Evolutionary conservation across 1,140 invertebrate species (phyloP).

Genomic region (Drosophila nannoptera): DNA sequence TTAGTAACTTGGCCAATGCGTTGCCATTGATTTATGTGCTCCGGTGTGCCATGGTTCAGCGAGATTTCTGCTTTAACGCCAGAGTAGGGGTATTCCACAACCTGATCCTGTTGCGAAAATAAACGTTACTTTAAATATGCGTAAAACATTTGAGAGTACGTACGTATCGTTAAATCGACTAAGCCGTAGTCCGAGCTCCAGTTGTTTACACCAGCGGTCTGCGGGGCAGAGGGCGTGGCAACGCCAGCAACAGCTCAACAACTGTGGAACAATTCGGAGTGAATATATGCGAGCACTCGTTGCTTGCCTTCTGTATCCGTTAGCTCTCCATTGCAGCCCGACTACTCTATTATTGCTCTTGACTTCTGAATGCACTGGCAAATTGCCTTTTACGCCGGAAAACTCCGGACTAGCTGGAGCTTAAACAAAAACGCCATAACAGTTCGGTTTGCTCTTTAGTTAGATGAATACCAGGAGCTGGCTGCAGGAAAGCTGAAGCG

Average conservation of each 20-base stretch:
- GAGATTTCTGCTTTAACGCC: not conserved
- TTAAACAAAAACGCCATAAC: too few relatives aligned
- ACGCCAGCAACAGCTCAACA: not conserved
- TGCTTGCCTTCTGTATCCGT: conserved; percentile 18
- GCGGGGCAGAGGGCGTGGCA: not conserved
- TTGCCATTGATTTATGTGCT: conserved; percentile 46
- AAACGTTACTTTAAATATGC: conserved; percentile 38
- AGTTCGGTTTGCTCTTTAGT: too few relatives aligned
- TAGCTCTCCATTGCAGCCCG: conserved; percentile 11
- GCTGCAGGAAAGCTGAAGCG: too few relatives aligned
- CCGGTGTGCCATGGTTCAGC: conserved; percentile 11
- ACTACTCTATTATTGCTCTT: conserved; percentile 43
- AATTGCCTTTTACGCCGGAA: conserved; percentile 14
- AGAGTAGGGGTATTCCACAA: not conserved
- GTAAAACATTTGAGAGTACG: conserved; percentile 21
- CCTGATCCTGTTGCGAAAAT: conserved; percentile 28
- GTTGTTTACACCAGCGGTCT: conserved; percentile 12
- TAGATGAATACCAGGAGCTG: too few relatives aligned
- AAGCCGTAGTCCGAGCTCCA: conserved; percentile 11
- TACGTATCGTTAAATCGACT: conserved; percentile 19
- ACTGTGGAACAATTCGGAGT: conserved; percentile 23
- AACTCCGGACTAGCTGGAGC: too few relatives aligned
- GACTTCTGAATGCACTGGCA: conserved; percentile 24
- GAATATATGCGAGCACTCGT: conserved; percentile 38
- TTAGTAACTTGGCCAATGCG: conserved; percentile 40